Conservation (phyloP, 2,113 vertebrate species). For the Glaucidium brasilianum region DNA sequence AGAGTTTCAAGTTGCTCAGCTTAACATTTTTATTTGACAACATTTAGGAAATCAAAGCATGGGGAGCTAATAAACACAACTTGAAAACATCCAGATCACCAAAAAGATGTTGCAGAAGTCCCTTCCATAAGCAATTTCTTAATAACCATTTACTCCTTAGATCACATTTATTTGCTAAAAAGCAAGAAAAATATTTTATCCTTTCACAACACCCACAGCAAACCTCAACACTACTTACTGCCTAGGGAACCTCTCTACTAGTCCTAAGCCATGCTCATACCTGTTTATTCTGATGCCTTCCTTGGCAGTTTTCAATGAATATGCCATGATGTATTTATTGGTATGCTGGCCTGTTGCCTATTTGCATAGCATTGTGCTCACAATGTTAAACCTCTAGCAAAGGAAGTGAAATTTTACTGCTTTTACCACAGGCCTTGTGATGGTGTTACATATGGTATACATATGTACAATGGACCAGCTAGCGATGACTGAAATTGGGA, state of each 20-base stretch:
- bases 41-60: background rate
- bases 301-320: background rate
- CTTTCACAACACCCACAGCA: background rate
- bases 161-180: background rate
- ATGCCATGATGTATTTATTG: background rate
- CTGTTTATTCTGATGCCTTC: background rate
- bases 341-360: background rate
- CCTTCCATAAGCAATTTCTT: background rate
- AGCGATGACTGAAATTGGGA: background rate
- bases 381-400: background rate
- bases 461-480: rapidly evolving
- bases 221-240: rapidly evolving
- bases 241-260: background rate
- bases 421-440: background rate
- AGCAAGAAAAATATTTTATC: background rate
- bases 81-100: background rate
- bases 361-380: rapidly evolving
- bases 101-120: background rate
- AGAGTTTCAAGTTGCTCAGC: background rate
- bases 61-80: background rate
- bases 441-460: rapidly evolving
- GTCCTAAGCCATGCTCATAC: background rate
- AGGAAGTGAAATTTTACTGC: background rate
- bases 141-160: background rate
- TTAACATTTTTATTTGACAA: background rate